A percentile compares a stretch with the other conserved stretches of the same genome.
Evolutionary conservation across 2,797 vertebrate genomes (phyloP).

Genomic region (Apodemus agrarius): DNA sequence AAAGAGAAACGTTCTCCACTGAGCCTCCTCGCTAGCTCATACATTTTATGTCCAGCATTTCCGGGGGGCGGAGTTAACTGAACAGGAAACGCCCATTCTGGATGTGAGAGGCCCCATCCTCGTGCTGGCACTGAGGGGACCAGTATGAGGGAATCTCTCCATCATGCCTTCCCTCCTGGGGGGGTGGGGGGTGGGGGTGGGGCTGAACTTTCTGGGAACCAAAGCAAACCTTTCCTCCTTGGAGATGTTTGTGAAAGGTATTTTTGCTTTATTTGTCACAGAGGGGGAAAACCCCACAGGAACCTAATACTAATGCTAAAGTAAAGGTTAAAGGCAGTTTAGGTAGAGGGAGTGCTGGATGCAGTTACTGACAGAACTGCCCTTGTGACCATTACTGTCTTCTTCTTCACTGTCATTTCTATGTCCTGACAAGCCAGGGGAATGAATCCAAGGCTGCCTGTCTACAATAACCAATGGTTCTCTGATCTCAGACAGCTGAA

Average conservation of each 20-base stretch:
- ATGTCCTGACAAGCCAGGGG: neutral
- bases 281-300: neutral
- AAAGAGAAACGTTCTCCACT: neutral
- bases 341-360: neutral
- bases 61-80: neutral
- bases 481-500: neutral
- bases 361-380: neutral
- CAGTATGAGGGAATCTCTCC: neutral
- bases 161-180: neutral
- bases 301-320: neutral
- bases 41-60: neutral
- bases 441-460: neutral
- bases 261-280: neutral
- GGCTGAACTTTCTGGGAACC: neutral
- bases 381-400: fast-evolving
- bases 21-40: too few relatives aligned
- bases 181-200: too few relatives aligned
- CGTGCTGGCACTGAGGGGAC: neutral
- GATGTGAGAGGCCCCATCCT: neutral
- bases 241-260: neutral
- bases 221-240: neutral
- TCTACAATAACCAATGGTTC: neutral
- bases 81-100: neutral
- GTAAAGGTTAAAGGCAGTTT: neutral
- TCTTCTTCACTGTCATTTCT: neutral